phyloP scores from a whole-genome alignment of 2,888 invertebrate species.

The Eumerus sabulonum region DNA sequence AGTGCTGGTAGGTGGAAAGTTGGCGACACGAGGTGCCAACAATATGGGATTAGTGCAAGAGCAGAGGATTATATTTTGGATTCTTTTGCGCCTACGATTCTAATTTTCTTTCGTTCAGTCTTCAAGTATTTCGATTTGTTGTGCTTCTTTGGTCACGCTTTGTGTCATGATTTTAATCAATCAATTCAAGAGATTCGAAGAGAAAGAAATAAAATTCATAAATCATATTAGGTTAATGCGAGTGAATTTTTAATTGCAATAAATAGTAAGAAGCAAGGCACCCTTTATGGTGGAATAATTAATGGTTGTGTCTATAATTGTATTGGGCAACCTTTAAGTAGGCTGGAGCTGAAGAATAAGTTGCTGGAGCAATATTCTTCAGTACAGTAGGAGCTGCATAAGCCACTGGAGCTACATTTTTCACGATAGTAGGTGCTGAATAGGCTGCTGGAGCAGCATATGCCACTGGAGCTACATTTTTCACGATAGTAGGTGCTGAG shows the following conservation, averaged over 20 bases:
- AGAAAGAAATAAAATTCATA: too few relatives aligned
- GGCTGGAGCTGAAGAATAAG: slow-evolving; percentile 16
- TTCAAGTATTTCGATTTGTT: too few relatives aligned
- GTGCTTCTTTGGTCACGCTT: too few relatives aligned
- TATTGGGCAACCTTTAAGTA: slow-evolving; percentile 31
- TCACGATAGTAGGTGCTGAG: slow-evolving; percentile 52
- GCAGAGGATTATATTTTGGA: too few relatives aligned
- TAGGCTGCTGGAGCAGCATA: slow-evolving; percentile 38
- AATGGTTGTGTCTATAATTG: slow-evolving; percentile 38
- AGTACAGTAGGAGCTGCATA: slow-evolving; percentile 31
- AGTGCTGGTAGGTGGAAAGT: slow-evolving; percentile 1
- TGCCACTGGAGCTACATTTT: slow-evolving; percentile 30
- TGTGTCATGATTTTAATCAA: too few relatives aligned
- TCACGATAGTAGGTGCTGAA: background rate
- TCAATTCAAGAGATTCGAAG: too few relatives aligned
- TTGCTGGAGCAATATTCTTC: background rate
- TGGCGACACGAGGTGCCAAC: background rate
- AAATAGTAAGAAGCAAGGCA: slow-evolving; percentile 21
- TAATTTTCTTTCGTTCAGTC: too few relatives aligned
- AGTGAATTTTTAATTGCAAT: slow-evolving; percentile 8
- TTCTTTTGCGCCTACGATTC: too few relatives aligned
- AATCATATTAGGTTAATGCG: too few relatives aligned
- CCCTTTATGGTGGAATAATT: background rate
- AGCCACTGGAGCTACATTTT: slow-evolving; percentile 58
- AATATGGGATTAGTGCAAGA: too few relatives aligned